Conservation (phyloP, 2,113 vertebrate species). For the Thymallus thymallus region DNA sequence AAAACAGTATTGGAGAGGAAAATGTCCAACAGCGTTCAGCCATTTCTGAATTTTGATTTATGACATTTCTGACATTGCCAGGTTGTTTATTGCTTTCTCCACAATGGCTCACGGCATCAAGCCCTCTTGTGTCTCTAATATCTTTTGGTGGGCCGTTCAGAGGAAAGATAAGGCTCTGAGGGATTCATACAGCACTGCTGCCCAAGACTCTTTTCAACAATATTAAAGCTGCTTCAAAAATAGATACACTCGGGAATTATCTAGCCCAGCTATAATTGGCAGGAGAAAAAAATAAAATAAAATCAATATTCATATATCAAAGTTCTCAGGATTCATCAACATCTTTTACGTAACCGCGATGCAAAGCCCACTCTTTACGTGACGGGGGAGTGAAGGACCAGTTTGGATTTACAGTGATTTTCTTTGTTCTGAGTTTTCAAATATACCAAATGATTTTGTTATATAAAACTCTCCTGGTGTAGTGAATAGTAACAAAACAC, state of each 20-base stretch:
- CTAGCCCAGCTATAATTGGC: slow-evolving; percentile 56
- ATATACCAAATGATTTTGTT: slow-evolving; percentile 8
- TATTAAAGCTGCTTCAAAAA: slow-evolving; percentile 52
- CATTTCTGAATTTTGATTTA: slow-evolving; percentile 56
- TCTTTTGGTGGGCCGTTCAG: slow-evolving; percentile 46
- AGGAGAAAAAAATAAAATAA: slow-evolving; percentile 49
- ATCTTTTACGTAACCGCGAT: slow-evolving; percentile 45
- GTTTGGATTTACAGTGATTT: slow-evolving; percentile 40
- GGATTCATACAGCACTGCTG: slow-evolving; percentile 25
- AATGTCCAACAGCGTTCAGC: slow-evolving; percentile 46
- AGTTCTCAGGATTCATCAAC: slow-evolving; percentile 42
- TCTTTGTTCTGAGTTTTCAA: slow-evolving; percentile 9
- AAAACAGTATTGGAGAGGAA: slow-evolving; percentile 30
- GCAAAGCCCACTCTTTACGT: slow-evolving; percentile 28
- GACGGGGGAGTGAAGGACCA: slow-evolving; percentile 17
- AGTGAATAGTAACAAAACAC: slow-evolving; percentile 24
- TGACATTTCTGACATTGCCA: slow-evolving; percentile 49
- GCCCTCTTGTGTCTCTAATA: slow-evolving; percentile 49
- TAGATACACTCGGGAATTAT: slow-evolving; percentile 61
- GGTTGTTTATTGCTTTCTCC: slow-evolving; percentile 50
- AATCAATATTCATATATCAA: slow-evolving; percentile 61
- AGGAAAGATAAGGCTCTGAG: slow-evolving; percentile 29
- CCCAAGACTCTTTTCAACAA: slow-evolving; percentile 29
- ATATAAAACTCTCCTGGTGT: slow-evolving; percentile 28
- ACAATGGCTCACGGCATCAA: slow-evolving; percentile 38